phyloP scores from a whole-genome alignment of 2,113 vertebrate genomes.

The Dipodomys spectabilis region DNA sequence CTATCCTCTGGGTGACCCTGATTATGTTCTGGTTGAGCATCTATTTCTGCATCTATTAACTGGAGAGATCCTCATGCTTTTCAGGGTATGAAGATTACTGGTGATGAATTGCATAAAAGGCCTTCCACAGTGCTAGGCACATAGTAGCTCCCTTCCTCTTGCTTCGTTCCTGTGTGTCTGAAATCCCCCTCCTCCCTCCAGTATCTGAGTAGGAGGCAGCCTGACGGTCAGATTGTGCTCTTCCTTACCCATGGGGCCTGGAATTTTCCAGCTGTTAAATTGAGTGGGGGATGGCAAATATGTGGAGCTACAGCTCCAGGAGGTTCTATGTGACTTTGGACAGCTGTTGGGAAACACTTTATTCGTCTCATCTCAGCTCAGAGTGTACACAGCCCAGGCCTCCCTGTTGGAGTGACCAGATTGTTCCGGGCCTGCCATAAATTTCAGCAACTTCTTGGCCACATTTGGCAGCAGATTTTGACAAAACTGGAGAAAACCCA shows the following conservation, averaged over 20 bases:
- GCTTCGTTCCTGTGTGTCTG: neutral
- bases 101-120: neutral
- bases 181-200: neutral
- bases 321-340: slow-evolving; percentile 82
- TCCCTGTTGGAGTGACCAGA: slow-evolving; percentile 75
- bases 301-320: slow-evolving; percentile 41
- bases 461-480: slow-evolving; percentile 50
- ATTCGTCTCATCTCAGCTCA: slow-evolving; percentile 79
- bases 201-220: neutral
- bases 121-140: neutral
- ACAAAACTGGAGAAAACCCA: slow-evolving; percentile 15
- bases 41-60: neutral
- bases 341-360: slow-evolving; percentile 80
- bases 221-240: neutral
- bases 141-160: neutral
- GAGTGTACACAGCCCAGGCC: slow-evolving; percentile 50
- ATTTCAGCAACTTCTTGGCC: slow-evolving; percentile 57
- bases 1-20: too few relatives aligned
- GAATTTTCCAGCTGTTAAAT: slow-evolving; percentile 77
- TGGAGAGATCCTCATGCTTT: neutral
- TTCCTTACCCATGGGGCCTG: slow-evolving; percentile 51
- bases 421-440: slow-evolving; percentile 72
- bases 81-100: neutral
- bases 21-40: neutral
- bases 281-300: slow-evolving; percentile 29